phyloP scores from a whole-genome alignment of 2,113 vertebrate genomes.

The Triplophysa rosa region DNA sequence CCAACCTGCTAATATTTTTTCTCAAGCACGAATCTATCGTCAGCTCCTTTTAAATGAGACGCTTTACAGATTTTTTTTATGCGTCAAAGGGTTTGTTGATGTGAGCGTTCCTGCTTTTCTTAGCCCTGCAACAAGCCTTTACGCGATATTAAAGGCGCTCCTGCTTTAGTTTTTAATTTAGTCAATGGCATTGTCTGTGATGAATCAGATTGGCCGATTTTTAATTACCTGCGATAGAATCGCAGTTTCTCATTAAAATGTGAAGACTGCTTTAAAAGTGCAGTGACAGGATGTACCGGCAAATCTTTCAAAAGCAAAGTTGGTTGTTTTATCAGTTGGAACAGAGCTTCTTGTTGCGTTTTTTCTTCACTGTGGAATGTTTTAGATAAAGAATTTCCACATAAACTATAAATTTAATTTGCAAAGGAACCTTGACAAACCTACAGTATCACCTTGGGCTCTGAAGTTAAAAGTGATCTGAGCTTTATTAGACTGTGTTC shows the following conservation, averaged over 20 bases:
- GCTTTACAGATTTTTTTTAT: constrained; percentile 7
- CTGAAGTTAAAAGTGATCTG: constrained; percentile 29
- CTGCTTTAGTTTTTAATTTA: constrained; percentile 36
- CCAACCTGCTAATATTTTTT: constrained; percentile 21
- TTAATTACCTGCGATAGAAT: constrained; percentile 51
- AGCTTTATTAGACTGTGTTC: constrained; percentile 37
- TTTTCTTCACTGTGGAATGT: constrained; percentile 43
- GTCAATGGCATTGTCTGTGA: constrained; percentile 18
- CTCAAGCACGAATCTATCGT: constrained; percentile 10
- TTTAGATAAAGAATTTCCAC: constrained; percentile 36
- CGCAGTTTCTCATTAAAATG: constrained; percentile 41
- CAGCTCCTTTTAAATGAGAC: constrained; percentile 13
- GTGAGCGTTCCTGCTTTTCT: background rate
- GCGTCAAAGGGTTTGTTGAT: constrained; percentile 1
- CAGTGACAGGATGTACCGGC: constrained; percentile 4
- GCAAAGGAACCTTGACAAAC: constrained; percentile 28
- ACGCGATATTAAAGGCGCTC: background rate
- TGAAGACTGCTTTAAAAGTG: constrained; percentile 22
- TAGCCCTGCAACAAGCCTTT: background rate
- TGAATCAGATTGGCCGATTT: constrained; percentile 39
- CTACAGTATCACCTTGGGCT: constrained; percentile 27
- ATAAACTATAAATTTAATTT: constrained; percentile 34
- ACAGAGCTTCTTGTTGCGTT: constrained; percentile 21
- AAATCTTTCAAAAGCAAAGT: constrained; percentile 31
- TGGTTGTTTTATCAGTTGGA: constrained; percentile 13